Conservation (phyloP, 2,888 invertebrate genomes). For the Andricus curvator region DNA sequence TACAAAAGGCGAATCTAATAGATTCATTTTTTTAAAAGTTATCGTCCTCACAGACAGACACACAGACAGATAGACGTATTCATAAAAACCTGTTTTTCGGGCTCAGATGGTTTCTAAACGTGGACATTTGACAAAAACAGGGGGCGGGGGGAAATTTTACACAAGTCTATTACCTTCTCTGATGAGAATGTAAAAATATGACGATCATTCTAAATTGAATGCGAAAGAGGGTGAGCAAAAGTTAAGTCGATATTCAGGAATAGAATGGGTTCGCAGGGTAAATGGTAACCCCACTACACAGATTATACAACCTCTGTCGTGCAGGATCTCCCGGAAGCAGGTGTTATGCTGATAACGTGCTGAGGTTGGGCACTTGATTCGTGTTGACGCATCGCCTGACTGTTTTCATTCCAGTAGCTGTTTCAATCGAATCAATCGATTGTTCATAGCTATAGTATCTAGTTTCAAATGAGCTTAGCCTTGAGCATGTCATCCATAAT, state of each 20-base stretch:
- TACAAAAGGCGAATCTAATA: too few species aligned
- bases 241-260: slow-evolving; percentile 19
- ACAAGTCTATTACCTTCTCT: too few species aligned
- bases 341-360: slow-evolving; percentile 59
- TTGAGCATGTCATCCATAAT: slow-evolving; percentile 14
- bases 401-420: slow-evolving; percentile 22
- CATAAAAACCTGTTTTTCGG: too few species aligned
- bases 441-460: neutral
- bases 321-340: slow-evolving; percentile 57
- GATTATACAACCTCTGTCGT: slow-evolving; percentile 48
- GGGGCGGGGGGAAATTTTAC: too few species aligned
- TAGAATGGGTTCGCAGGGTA: slow-evolving; percentile 22
- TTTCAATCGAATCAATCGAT: slow-evolving; percentile 35
- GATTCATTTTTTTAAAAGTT: too few species aligned
- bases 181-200: neutral
- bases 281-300: slow-evolving; percentile 28
- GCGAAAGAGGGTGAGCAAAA: neutral
- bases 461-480: slow-evolving; percentile 12
- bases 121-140: too few species aligned
- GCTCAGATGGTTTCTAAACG: too few species aligned
- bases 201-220: neutral
- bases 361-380: slow-evolving; percentile 50
- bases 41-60: too few species aligned
- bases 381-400: slow-evolving; percentile 40
- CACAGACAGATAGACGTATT: too few species aligned